These are phyloP conservation scores for Pediacus dermestoides DNA, from an alignment of 2,888 invertebrate species.

Conservation along the genomic window DNA sequence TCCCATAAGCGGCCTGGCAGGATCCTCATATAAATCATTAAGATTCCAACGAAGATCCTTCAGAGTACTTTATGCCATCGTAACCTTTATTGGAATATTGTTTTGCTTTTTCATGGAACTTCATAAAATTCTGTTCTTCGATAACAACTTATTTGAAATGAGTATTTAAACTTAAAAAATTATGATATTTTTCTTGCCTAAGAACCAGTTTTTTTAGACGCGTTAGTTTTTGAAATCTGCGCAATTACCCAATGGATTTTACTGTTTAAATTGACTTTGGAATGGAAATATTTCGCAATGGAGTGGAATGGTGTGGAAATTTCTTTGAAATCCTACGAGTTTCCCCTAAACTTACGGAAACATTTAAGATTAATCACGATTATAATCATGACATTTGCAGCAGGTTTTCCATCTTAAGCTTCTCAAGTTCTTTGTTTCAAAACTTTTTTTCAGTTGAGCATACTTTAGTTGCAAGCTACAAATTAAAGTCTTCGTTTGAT, in stretches of 20 bases:
- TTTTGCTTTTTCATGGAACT: constrained; percentile 14
- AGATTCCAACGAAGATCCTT: constrained; percentile 19
- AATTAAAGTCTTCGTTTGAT: no score
- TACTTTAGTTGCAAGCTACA: no score
- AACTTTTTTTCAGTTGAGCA: no score
- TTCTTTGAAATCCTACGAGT: constrained; percentile 14
- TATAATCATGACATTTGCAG: no score
- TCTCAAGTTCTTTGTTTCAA: no score
- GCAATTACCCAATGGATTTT: constrained; percentile 12
- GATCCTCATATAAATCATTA: not conserved
- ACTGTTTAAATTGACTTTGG: constrained; percentile 12
- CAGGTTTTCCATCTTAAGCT: no score
- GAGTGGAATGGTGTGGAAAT: constrained; percentile 15
- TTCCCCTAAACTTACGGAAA: constrained; percentile 11
- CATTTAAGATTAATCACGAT: no score
- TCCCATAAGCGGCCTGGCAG: constrained; percentile 16
- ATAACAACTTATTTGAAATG: constrained; percentile 11
- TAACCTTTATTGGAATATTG: constrained; percentile 14
- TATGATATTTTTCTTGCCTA: no score
- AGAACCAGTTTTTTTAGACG: constrained; percentile 9
- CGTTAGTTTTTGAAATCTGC: constrained; percentile 12
- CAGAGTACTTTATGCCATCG: constrained; percentile 17
- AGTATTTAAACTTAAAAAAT: constrained; percentile 14
- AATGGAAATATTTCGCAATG: constrained; percentile 14
- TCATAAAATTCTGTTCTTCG: constrained; percentile 4